Percentiles rank a stretch among this genome's conserved stretches.
Conservation (phyloP, 1,140 invertebrate species). For the Latrodectus geometricus region DNA sequence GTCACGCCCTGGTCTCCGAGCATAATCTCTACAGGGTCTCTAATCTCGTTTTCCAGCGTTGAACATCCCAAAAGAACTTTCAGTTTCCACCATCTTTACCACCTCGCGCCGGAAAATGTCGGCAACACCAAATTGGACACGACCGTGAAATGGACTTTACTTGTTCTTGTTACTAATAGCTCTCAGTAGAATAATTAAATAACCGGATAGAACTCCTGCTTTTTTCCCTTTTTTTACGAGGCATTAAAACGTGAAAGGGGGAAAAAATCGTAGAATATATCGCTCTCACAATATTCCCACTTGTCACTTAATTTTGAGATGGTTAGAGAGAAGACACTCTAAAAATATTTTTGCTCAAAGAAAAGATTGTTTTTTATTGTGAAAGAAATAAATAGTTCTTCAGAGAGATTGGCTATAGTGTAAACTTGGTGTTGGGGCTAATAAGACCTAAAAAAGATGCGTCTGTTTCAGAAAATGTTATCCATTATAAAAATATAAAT, state of each 20-base stretch:
- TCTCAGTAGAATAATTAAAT: constrained; percentile 36
- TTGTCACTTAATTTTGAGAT: too few relatives aligned
- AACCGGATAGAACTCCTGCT: background rate
- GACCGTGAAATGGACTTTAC: constrained; percentile 45
- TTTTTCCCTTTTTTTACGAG: background rate
- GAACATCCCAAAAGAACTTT: background rate
- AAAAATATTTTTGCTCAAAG: background rate
- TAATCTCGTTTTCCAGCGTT: background rate
- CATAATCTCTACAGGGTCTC: background rate
- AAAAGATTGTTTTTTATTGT: background rate
- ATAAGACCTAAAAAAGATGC: background rate
- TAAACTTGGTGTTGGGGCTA: background rate
- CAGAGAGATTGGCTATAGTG: background rate
- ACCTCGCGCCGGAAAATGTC: background rate
- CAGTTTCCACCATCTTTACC: constrained; percentile 4
- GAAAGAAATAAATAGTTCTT: background rate
- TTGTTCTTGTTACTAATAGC: constrained; percentile 17
- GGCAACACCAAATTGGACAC: constrained; percentile 33
- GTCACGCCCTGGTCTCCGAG: background rate
- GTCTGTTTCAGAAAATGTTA: background rate
- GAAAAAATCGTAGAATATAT: background rate
- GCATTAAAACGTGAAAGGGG: too few relatives aligned
- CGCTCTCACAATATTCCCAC: background rate
- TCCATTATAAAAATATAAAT: too few relatives aligned
- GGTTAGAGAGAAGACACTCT: background rate